These are phyloP conservation scores for Syngnathus floridae DNA, from an alignment of 2,113 vertebrate species.

Conservation along the genomic window DNA sequence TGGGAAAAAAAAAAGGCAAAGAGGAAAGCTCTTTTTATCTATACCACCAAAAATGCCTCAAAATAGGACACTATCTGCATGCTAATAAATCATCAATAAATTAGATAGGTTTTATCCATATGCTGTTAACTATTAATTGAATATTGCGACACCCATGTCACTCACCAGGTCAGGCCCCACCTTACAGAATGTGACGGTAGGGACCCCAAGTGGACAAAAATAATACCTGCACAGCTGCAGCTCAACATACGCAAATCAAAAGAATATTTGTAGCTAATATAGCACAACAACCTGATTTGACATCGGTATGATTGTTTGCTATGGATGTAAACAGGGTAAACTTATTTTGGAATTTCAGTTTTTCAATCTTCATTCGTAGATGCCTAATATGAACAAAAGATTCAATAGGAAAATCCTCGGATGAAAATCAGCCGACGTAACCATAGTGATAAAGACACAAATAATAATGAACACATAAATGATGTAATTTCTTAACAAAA, in stretches of 20 bases:
- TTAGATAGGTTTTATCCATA: too few relatives aligned
- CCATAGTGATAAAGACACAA: neutral
- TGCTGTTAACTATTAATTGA: too few relatives aligned
- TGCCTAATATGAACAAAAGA: too few relatives aligned
- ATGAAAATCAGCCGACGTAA: neutral
- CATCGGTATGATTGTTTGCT: too few relatives aligned
- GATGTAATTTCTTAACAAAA: neutral
- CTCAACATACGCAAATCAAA: neutral
- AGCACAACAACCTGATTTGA: too few relatives aligned
- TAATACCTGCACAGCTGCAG: neutral
- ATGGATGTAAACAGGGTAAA: too few relatives aligned
- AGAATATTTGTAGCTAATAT: too few relatives aligned
- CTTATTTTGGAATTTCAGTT: too few relatives aligned
- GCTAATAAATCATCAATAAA: neutral
- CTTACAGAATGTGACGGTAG: neutral
- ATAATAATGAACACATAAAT: neutral
- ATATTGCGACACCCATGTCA: too few relatives aligned
- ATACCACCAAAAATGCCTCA: neutral
- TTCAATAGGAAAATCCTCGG: neutral
- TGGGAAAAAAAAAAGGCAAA: slow-evolving; percentile 13
- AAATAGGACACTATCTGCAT: neutral
- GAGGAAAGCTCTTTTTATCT: slow-evolving; percentile 11
- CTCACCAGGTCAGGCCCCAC: neutral
- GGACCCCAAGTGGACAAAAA: neutral
- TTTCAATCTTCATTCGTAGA: neutral